Percentiles rank a stretch among this genome's conserved stretches.
Evolutionary conservation across 1,140 invertebrate genomes (phyloP).

Genomic region (Drosophila prosaltans): DNA sequence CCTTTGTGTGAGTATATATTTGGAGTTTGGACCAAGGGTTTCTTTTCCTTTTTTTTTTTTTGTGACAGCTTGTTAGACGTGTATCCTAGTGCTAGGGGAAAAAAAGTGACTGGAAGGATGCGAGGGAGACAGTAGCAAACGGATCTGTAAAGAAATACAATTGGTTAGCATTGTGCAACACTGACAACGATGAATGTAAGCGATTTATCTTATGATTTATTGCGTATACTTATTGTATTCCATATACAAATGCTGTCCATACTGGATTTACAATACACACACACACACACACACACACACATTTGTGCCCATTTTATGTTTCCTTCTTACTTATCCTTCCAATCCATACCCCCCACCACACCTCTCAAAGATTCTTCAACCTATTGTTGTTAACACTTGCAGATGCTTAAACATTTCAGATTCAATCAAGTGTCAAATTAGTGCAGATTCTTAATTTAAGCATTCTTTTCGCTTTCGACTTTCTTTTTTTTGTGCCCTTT

Average conservation of each 20-base stretch:
- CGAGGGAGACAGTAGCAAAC: neutral
- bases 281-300: conserved; percentile 21
- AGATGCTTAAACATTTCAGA: conserved; percentile 60
- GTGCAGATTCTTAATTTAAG: conserved; percentile 75
- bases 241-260: conserved; percentile 38
- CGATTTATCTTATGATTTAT: conserved; percentile 82
- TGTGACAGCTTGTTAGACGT: conserved; percentile 78
- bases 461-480: conserved; percentile 34
- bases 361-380: too few species aligned
- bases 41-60: conserved; percentile 36
- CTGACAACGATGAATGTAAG: conserved; percentile 80
- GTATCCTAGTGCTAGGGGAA: conserved; percentile 40
- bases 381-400: conserved; percentile 69
- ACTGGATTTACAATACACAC: conserved; percentile 40
- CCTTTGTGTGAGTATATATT: conserved; percentile 34
- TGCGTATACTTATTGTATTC: conserved; percentile 73
- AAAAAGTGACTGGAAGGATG: conserved; percentile 2
- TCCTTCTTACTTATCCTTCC: too few species aligned
- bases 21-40: conserved; percentile 26
- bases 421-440: conserved; percentile 81
- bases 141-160: too few species aligned
- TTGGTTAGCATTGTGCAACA: conserved; percentile 57
- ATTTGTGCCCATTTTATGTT: conserved; percentile 22
- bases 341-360: too few species aligned
- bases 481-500: conserved; percentile 14